phyloP scores from a whole-genome alignment of 1,140 invertebrate genomes.

The Ceratosolen fusciceps region DNA sequence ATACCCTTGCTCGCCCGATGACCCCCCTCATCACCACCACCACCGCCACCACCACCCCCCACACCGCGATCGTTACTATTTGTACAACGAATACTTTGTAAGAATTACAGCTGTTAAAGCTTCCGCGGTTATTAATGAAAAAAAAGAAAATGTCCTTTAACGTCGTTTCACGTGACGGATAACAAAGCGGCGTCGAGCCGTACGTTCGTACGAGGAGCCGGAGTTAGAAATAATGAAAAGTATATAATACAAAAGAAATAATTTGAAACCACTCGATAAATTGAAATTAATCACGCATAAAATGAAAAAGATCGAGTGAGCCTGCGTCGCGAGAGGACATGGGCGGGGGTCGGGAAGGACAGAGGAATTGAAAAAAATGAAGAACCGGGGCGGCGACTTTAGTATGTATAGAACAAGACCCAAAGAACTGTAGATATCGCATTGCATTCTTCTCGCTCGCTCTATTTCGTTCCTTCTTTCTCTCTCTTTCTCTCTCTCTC shows the following conservation, averaged over 20 bases:
- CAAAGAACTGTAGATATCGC: slow-evolving; percentile 69
- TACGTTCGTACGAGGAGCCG: too few relatives aligned
- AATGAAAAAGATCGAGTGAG: neutral
- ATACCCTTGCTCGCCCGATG: too few relatives aligned
- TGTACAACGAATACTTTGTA: too few relatives aligned
- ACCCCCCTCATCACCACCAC: too few relatives aligned
- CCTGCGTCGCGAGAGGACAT: neutral
- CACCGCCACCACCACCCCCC: too few relatives aligned
- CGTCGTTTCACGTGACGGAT: too few relatives aligned
- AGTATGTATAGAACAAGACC: slow-evolving; percentile 54
- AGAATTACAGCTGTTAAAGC: too few relatives aligned
- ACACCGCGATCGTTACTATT: too few relatives aligned
- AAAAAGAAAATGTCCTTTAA: too few relatives aligned
- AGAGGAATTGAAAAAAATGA: slow-evolving; percentile 49
- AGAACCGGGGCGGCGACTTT: slow-evolving; percentile 48
- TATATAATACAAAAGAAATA: neutral
- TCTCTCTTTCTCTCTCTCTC: slow-evolving; percentile 31
- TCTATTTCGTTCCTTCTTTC: slow-evolving; percentile 2
- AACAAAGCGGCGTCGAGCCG: too few relatives aligned
- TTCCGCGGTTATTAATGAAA: too few relatives aligned
- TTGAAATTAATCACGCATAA: slow-evolving; percentile 17
- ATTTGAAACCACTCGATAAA: slow-evolving; percentile 14
- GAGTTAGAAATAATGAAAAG: too few relatives aligned
- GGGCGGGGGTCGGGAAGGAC: neutral
- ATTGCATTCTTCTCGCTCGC: slow-evolving; percentile 56